Percentiles rank a stretch among this genome's conserved stretches.
phyloP scores from a whole-genome alignment of 2,113 vertebrate species.

The Clarias gariepinus region DNA sequence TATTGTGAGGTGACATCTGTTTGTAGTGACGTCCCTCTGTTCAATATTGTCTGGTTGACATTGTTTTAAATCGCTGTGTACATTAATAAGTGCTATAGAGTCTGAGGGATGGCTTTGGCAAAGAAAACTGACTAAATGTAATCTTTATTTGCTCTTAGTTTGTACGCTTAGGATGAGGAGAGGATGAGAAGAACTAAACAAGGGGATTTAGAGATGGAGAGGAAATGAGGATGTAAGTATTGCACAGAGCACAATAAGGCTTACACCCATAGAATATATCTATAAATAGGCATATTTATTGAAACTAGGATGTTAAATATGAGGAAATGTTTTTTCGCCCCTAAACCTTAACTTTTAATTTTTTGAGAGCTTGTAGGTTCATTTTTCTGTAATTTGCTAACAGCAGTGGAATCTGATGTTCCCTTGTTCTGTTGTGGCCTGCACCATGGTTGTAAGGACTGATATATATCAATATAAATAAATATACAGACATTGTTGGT shows the following conservation, averaged over 20 bases:
- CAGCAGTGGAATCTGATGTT: neutral
- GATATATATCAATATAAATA: neutral
- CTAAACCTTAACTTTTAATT: neutral
- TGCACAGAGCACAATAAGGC: neutral
- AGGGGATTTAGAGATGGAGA: constrained; percentile 5
- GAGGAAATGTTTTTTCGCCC: no score
- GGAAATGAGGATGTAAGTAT: neutral
- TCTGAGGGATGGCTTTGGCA: neutral
- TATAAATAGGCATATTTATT: neutral
- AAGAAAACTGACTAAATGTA: neutral
- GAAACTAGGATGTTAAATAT: no score
- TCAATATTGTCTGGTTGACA: constrained; percentile 10
- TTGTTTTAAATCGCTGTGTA: neutral
- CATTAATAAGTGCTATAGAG: neutral
- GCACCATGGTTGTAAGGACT: neutral
- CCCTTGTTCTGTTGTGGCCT: no score
- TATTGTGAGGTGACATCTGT: neutral
- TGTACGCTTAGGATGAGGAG: neutral
- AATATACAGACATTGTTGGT: no score
- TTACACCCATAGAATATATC: constrained; percentile 23
- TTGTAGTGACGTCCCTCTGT: neutral
- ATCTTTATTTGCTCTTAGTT: constrained; percentile 27
- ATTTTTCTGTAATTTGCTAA: neutral
- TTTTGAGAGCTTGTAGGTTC: neutral
- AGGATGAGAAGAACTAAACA: constrained; percentile 33